These are phyloP conservation scores for Enteromius unitaeniatus DNA, from an alignment of 2,797 vertebrate species.

Conservation along the genomic window DNA sequence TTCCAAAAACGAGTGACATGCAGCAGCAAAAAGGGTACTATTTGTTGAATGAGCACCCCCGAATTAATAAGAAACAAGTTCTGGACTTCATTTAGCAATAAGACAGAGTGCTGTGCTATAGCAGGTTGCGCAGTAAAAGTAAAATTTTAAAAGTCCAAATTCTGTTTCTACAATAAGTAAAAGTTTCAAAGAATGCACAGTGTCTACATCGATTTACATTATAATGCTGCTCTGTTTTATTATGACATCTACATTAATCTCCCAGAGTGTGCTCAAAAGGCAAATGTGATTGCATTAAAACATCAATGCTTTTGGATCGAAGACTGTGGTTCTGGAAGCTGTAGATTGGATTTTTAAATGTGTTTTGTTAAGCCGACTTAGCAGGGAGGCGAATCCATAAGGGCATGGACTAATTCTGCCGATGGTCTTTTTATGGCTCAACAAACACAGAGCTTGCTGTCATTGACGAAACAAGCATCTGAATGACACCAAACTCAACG, in stretches of 20 bases:
- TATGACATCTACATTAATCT: slow-evolving; percentile 35
- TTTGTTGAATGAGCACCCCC: neutral
- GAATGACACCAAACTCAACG: slow-evolving; percentile 2
- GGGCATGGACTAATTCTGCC: slow-evolving; percentile 50
- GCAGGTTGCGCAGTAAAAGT: neutral
- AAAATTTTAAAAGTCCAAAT: neutral
- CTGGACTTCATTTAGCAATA: neutral
- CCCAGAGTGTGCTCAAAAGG: slow-evolving; percentile 14
- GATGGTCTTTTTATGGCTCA: slow-evolving; percentile 51
- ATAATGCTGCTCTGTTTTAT: neutral
- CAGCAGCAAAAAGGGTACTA: neutral
- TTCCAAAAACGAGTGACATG: neutral
- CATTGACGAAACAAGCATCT: slow-evolving; percentile 17
- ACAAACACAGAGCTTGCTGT: slow-evolving; percentile 5
- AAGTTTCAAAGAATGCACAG: neutral
- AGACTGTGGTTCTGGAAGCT: slow-evolving; percentile 35
- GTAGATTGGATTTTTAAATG: slow-evolving; percentile 47
- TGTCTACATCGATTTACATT: neutral
- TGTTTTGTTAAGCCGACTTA: slow-evolving; percentile 52
- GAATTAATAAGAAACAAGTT: neutral
- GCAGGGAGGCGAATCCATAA: slow-evolving; percentile 36
- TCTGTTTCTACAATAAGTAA: neutral
- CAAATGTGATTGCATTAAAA: slow-evolving; percentile 37
- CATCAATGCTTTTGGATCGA: slow-evolving; percentile 45
- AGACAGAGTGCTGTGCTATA: neutral